phyloP scores from a whole-genome alignment of 1,140 invertebrate species.

The Drosophila punjabiensis region DNA sequence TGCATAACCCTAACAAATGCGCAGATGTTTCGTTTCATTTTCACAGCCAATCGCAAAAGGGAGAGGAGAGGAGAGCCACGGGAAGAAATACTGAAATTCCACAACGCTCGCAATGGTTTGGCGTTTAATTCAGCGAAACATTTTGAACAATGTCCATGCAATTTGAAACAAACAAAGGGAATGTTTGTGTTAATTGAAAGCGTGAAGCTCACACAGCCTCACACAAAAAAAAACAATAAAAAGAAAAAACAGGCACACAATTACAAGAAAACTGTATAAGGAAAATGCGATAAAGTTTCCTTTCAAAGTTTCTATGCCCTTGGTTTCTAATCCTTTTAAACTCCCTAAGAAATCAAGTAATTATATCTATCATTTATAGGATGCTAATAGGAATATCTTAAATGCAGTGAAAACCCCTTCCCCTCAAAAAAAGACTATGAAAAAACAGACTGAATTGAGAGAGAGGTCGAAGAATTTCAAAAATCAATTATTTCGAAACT shows the following conservation, averaged over 20 bases:
- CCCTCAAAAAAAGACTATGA: not conserved
- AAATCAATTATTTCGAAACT: slow-evolving; percentile 84
- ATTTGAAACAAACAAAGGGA: slow-evolving; percentile 82
- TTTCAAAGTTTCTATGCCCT: not conserved
- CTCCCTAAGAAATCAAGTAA: not conserved
- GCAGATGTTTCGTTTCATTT: slow-evolving; percentile 78
- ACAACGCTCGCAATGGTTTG: slow-evolving; percentile 53
- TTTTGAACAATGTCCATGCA: slow-evolving; percentile 80
- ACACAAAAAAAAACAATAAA: slow-evolving; percentile 36
- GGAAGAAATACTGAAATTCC: slow-evolving; percentile 60
- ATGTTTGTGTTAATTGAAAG: slow-evolving; percentile 84
- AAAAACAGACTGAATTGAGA: slow-evolving; percentile 9
- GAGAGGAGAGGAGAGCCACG: too few relatives aligned
- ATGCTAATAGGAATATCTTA: not conserved
- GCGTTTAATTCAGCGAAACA: slow-evolving; percentile 76
- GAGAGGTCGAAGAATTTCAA: slow-evolving; percentile 70
- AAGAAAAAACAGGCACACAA: not conserved
- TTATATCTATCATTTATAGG: not conserved
- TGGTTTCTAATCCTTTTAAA: not conserved
- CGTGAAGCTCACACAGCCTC: slow-evolving; percentile 66
- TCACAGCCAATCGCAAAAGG: slow-evolving; percentile 18
- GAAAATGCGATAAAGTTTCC: slow-evolving; percentile 1
- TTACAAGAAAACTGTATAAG: slow-evolving; percentile 9
- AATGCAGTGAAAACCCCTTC: not conserved
- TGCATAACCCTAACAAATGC: slow-evolving; percentile 76